Conservation (phyloP, 1,140 invertebrate genomes). For the Scaptomyza montana region DNA sequence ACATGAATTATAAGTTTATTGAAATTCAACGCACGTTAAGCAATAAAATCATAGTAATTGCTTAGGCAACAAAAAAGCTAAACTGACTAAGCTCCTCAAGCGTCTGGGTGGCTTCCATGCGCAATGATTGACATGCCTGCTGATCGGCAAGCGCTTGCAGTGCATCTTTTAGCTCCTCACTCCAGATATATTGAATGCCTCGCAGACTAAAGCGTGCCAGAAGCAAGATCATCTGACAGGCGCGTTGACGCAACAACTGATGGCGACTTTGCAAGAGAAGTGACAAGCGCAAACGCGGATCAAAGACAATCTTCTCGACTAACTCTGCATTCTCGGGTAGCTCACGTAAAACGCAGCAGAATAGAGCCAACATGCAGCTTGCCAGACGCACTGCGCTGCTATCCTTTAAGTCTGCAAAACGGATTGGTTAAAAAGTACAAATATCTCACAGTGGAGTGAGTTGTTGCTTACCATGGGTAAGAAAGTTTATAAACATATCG, state of each 20-base stretch:
- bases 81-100: constrained; percentile 85
- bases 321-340: constrained; percentile 90
- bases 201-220: constrained; percentile 87
- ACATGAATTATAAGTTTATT: constrained; percentile 17
- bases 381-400: constrained; percentile 86
- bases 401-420: constrained; percentile 86
- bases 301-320: constrained; percentile 89
- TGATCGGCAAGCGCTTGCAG: constrained; percentile 85
- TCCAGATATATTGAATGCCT: constrained; percentile 88
- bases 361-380: constrained; percentile 86
- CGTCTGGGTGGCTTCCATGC: constrained; percentile 84
- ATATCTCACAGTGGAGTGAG: too few relatives aligned
- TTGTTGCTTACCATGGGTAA: constrained; percentile 84
- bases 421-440: too few relatives aligned
- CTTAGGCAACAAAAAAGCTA: constrained; percentile 83
- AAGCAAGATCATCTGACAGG: constrained; percentile 88
- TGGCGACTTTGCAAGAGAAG: constrained; percentile 87
- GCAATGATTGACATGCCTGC: constrained; percentile 43
- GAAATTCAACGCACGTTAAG: constrained; percentile 1
- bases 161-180: constrained; percentile 84
- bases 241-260: constrained; percentile 86
- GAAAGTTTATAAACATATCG: constrained; percentile 85
- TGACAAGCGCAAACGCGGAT: constrained; percentile 85
- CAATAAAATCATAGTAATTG: constrained; percentile 26
- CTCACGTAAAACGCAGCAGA: constrained; percentile 90